These are phyloP conservation scores for Bagarius yarrelli DNA, from an alignment of 2,113 vertebrate genomes.

Conservation along the genomic window DNA sequence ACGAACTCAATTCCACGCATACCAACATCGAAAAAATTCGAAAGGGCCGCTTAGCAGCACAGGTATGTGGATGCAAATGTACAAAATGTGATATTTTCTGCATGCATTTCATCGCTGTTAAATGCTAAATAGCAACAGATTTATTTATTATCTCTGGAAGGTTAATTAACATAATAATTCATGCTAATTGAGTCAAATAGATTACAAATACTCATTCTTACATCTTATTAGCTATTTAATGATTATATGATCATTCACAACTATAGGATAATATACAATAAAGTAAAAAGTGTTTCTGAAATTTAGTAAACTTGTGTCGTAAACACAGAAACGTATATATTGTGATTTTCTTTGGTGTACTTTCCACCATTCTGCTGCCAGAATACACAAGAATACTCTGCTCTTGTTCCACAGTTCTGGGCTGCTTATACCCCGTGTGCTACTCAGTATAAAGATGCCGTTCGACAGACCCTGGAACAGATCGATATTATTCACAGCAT, in stretches of 20 bases:
- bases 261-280: neutral
- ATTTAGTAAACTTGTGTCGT: neutral
- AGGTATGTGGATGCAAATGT: slow-evolving; percentile 69
- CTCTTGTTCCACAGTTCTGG: slow-evolving; percentile 82
- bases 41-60: slow-evolving; percentile 79
- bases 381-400: neutral
- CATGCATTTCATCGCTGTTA: no score
- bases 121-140: no score
- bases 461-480: slow-evolving; percentile 89
- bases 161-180: neutral
- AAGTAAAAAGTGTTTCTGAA: neutral
- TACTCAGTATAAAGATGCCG: slow-evolving; percentile 85
- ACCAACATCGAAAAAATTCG: slow-evolving; percentile 90
- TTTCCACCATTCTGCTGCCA: neutral
- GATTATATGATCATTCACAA: neutral
- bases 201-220: neutral
- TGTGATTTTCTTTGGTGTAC: no score
- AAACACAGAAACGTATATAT: no score
- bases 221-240: neutral
- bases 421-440: slow-evolving; percentile 82
- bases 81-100: neutral
- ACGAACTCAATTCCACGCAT: slow-evolving; percentile 74
- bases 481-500: slow-evolving; percentile 88
- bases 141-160: neutral
- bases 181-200: neutral